These are phyloP conservation scores for Drosophila tani DNA, from an alignment of 1,140 invertebrate genomes.

Conservation along the genomic window DNA sequence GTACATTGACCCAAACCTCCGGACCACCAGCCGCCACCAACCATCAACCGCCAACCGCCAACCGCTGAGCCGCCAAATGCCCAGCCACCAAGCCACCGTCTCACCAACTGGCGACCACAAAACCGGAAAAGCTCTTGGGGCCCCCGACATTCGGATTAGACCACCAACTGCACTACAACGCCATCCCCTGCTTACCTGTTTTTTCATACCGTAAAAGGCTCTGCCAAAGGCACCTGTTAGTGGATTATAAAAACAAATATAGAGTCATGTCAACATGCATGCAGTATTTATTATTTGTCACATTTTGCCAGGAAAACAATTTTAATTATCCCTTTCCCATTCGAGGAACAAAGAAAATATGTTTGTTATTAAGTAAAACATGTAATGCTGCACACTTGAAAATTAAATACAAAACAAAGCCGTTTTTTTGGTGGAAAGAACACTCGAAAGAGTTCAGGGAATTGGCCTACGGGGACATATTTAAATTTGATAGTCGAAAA, in stretches of 20 bases:
- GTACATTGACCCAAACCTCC: conserved; percentile 71
- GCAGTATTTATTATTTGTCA: background rate
- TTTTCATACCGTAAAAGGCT: conserved; percentile 63
- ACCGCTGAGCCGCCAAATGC: conserved; percentile 15
- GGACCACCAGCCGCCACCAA: conserved; percentile 33
- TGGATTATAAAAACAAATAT: conserved; percentile 9
- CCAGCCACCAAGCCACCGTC: conserved; percentile 10
- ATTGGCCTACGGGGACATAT: background rate
- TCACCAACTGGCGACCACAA: conserved; percentile 25
- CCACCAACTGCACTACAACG: conserved; percentile 21
- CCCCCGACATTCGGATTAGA: conserved; percentile 21
- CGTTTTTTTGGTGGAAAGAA: background rate
- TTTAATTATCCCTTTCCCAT: background rate
- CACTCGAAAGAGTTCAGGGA: background rate
- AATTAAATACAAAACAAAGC: background rate
- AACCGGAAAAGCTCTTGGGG: conserved; percentile 60
- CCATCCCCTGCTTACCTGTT: conserved; percentile 34
- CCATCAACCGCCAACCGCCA: conserved; percentile 23
- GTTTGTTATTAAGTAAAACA: conserved; percentile 1
- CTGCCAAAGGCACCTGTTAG: conserved; percentile 44
- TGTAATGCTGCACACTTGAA: background rate
- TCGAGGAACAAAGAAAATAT: background rate
- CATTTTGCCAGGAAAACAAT: background rate
- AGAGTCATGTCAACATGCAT: background rate
- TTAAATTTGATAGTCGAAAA: too few species aligned